Evolutionary conservation across 1,140 invertebrate genomes (phyloP).

Genomic region (Drosophila athabasca): DNA sequence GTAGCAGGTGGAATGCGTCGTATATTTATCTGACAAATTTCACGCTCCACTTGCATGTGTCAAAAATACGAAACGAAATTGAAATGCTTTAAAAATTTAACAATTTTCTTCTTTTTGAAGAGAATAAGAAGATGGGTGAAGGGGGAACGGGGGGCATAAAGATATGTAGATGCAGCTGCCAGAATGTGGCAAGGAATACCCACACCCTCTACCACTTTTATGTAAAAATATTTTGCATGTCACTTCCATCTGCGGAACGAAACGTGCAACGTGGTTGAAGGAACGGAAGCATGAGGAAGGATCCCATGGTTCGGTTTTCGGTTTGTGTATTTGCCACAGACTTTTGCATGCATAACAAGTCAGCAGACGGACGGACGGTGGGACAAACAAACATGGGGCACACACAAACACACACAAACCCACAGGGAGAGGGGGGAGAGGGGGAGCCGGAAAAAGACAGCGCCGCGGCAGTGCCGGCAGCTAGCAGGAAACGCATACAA

Average conservation of each 20-base stretch:
- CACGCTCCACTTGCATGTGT: conserved; percentile 53
- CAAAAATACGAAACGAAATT: conserved; percentile 45
- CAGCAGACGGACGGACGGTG: conserved; percentile 51
- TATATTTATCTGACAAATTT: conserved; percentile 51
- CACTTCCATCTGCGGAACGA: conserved; percentile 52
- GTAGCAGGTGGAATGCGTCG: no score
- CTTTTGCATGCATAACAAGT: conserved; percentile 80
- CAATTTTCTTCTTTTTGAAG: conserved; percentile 13
- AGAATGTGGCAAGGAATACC: conserved; percentile 40
- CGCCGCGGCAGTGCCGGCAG: conserved; percentile 44
- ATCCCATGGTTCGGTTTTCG: conserved; percentile 18
- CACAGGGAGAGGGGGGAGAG: conserved; percentile 25
- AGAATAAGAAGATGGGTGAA: conserved; percentile 2
- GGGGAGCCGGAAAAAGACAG: conserved; percentile 28
- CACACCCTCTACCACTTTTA: conserved; percentile 61
- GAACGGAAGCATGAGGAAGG: conserved; percentile 2
- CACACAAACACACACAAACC: conserved; percentile 28
- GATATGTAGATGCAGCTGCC: conserved; percentile 52
- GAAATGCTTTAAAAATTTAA: conserved; percentile 70
- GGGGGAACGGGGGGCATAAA: no score
- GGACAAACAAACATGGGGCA: conserved; percentile 53
- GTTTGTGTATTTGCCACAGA: conserved; percentile 73
- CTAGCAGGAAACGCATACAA: conserved; percentile 73
- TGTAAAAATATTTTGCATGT: conserved; percentile 80
- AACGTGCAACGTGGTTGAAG: conserved; percentile 3